Conservation (phyloP, 2,888 invertebrate genomes). For the Lasioglossum lativentre region DNA sequence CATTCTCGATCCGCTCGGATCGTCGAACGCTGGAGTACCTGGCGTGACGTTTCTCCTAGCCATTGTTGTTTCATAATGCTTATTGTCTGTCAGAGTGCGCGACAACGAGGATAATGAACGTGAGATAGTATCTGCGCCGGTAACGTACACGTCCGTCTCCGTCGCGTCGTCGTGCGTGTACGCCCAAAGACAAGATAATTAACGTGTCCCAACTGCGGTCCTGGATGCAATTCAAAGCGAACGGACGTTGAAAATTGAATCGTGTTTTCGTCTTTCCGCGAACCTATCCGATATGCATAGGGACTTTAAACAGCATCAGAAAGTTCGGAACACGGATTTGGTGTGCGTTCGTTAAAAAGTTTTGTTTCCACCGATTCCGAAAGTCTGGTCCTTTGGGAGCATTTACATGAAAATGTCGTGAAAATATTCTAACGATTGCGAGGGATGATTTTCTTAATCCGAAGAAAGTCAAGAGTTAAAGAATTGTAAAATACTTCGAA, state of each 20-base stretch:
- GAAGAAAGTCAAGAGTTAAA: no score
- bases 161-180: constrained; percentile 30
- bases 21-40: constrained; percentile 18
- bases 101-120: constrained; percentile 50
- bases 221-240: constrained; percentile 29
- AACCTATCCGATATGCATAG: neutral
- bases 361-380: no score
- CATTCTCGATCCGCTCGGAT: neutral
- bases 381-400: neutral
- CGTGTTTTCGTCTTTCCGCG: neutral
- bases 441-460: no score
- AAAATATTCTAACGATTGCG: no score
- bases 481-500: no score
- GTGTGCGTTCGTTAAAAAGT: neutral
- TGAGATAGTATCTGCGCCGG: constrained; percentile 44
- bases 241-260: constrained; percentile 26
- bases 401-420: no score
- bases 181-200: constrained; percentile 52
- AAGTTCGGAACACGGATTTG: neutral
- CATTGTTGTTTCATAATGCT: constrained; percentile 50
- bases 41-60: constrained; percentile 15
- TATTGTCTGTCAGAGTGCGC: constrained; percentile 53
- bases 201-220: constrained; percentile 48
- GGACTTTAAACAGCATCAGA: neutral
- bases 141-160: constrained; percentile 36